These are phyloP conservation scores for Patella caerulea DNA, from an alignment of 2,888 invertebrate genomes.

Conservation along the genomic window DNA sequence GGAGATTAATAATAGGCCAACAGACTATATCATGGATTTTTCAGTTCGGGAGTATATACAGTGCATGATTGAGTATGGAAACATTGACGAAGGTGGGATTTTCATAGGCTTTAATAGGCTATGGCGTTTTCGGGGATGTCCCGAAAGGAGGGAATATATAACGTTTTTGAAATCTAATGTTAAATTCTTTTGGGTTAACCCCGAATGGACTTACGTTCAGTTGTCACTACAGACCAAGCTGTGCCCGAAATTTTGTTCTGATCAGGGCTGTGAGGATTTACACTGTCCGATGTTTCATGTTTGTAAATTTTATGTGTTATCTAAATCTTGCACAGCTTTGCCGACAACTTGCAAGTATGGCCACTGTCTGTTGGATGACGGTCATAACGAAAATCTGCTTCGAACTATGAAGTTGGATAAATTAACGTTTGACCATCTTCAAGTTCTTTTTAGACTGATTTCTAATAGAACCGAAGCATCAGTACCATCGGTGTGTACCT, in stretches of 20 bases:
- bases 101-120: too few relatives aligned
- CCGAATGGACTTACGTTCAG: not conserved
- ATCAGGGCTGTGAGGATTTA: not conserved
- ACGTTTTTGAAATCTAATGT: too few relatives aligned
- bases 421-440: conserved; percentile 8
- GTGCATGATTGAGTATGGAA: too few relatives aligned
- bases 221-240: not conserved
- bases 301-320: conserved; percentile 25
- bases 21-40: too few relatives aligned
- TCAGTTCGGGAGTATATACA: too few relatives aligned
- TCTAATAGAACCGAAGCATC: not conserved
- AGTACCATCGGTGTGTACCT: conserved; percentile 30
- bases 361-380: not conserved
- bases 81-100: too few relatives aligned
- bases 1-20: too few relatives aligned
- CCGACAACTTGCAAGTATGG: conserved; percentile 6
- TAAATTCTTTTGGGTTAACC: too few relatives aligned
- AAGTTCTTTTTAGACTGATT: conserved; percentile 9
- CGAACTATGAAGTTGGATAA: conserved; percentile 18
- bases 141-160: too few relatives aligned
- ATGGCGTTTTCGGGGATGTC: too few relatives aligned
- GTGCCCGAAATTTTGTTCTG: not conserved
- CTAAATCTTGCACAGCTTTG: not conserved
- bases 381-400: conserved; percentile 13
- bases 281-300: conserved; percentile 19